Conservation (phyloP, 2,888 invertebrate genomes). For the Chaitophorus viminalis region DNA sequence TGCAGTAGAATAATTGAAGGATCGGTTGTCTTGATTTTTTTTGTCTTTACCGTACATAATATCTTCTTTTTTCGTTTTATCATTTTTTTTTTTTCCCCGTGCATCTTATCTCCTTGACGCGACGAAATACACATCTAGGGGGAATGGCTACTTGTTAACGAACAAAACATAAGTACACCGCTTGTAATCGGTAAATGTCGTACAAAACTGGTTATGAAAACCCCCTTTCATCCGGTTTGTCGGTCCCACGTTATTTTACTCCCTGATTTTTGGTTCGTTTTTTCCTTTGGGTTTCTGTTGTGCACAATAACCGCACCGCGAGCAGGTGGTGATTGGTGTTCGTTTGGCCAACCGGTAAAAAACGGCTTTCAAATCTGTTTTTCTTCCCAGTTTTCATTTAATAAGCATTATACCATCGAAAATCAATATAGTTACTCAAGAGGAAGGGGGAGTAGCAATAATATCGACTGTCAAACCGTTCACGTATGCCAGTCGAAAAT, state of each 20-base stretch:
- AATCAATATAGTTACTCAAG: neutral
- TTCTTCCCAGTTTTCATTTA: neutral
- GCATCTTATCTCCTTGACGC: no score
- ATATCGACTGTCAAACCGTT: neutral
- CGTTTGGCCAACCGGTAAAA: conserved; percentile 42
- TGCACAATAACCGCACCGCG: neutral
- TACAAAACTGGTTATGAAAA: conserved; percentile 11
- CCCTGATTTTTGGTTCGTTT: neutral
- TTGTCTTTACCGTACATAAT: neutral
- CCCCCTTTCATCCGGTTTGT: conserved; percentile 10
- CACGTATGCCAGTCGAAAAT: neutral
- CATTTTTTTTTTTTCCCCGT: no score
- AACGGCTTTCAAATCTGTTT: conserved; percentile 42
- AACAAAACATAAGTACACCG: no score
- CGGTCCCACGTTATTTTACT: neutral
- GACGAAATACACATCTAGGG: no score
- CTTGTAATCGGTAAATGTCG: neutral
- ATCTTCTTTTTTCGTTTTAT: no score
- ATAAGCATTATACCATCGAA: neutral
- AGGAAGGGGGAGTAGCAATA: no score
- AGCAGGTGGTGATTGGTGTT: conserved; percentile 2
- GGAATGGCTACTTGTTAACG: no score
- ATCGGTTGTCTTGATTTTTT: neutral
- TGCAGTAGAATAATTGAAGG: neutral
- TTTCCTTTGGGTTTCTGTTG: neutral